Base-by-base conservation (phyloP, 1,140 invertebrate species). In the Venturia canescens region DNA sequence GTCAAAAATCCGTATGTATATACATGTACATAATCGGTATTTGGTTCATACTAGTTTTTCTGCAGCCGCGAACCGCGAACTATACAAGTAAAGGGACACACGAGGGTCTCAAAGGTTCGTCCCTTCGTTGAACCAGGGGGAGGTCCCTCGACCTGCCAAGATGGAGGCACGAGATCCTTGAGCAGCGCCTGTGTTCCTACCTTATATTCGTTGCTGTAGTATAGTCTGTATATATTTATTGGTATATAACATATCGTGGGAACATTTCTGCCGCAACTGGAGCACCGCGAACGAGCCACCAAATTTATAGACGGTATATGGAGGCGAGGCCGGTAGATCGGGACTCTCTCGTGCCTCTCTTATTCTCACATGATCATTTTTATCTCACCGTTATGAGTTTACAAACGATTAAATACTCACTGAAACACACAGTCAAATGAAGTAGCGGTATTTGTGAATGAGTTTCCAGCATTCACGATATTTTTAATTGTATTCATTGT, bases 181-280 rank as follows among this genome's bases (percentile, higher is more conserved):
- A 23, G 66, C 57, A 23, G 66, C 57, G 50, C 31, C 50, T 70
- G 60, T 13, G 57, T 74, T 72, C 34, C 21, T 79, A 82, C 72
- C 72, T 76, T 60, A 76, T 76, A 76, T 76, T 26, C 53, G 60
- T 16, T 26, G 11, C 5, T 3, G 38, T 13, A 44, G 38, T 44
- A 13, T 4, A 34, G n/a, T n/a, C 15, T 34, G 38, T 31, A 27
- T 34, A 70, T 31, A n/a, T 57, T 27, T 16, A 29, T 13, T 83
- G 18, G 21, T 23, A 75, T 86, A 87, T 87, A 82, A 83, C 83
- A 85, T 86, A 88, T 90, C 89, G 89, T 90, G 89, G 89, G 90
- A 91, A 91, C 87, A 80, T 89, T 90, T 89, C 87, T 89, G 87
- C 87, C 87, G n/a, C n/a, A 91, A 91, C 89, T 91, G 85, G 90